phyloP scores from a whole-genome alignment of 2,797 vertebrate genomes.

The Labeo calbasu region DNA sequence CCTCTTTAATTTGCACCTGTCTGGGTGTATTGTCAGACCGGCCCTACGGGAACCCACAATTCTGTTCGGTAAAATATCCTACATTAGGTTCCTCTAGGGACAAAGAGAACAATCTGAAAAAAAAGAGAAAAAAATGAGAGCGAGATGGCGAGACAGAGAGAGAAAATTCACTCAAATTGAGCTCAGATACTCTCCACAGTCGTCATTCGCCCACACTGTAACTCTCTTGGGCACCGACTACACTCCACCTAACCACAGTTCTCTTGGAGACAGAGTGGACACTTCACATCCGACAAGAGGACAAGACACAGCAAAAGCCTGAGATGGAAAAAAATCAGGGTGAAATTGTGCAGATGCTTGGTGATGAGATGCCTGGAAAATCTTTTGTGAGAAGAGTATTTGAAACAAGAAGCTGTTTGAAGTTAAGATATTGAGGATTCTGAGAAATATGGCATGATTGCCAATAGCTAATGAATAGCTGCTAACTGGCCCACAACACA shows the following conservation, averaged over 20 bases:
- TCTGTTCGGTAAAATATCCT: constrained; percentile 52
- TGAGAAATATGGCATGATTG: not conserved
- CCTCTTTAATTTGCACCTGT: constrained; percentile 63
- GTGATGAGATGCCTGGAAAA: not conserved
- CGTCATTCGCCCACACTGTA: constrained; percentile 43
- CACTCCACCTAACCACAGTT: constrained; percentile 40
- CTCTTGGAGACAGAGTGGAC: constrained; percentile 47
- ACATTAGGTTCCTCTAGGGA: constrained; percentile 47
- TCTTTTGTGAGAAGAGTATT: not conserved
- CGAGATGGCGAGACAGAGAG: constrained; percentile 25
- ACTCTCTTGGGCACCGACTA: constrained; percentile 45
- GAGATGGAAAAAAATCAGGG: not conserved
- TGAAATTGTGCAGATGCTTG: not conserved
- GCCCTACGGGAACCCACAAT: constrained; percentile 50
- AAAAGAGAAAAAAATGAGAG: not conserved
- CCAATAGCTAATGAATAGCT: not conserved
- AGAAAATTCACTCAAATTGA: constrained; percentile 54
- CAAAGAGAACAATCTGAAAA: constrained; percentile 22
- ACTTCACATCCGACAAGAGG: constrained; percentile 39
- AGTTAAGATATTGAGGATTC: not conserved
- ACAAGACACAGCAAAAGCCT: constrained; percentile 14
- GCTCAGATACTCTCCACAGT: constrained; percentile 47
- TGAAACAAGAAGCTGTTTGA: not conserved
- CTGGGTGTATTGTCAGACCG: constrained; percentile 43
- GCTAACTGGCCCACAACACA: not conserved